These are phyloP conservation scores for Florisuga fusca DNA, from an alignment of 2,797 vertebrate species.

Conservation along the genomic window DNA sequence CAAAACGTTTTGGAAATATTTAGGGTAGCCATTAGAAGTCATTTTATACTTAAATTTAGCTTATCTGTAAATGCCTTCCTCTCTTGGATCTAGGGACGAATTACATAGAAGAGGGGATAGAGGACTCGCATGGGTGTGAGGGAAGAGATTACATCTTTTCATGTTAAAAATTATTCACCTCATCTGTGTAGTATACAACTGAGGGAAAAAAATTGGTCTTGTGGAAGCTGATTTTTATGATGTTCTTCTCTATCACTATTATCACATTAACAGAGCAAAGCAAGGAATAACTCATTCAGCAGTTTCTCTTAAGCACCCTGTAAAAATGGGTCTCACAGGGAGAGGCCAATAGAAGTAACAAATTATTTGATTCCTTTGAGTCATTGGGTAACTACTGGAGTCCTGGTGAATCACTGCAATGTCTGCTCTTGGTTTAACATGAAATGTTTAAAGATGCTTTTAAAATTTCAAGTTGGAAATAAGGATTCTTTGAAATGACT, in stretches of 20 bases:
- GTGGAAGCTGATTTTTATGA: neutral
- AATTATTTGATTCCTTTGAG: neutral
- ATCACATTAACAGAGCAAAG: neutral
- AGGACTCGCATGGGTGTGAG: neutral
- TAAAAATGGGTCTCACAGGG: neutral
- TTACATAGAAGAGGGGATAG: neutral
- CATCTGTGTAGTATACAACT: neutral
- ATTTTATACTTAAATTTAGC: neutral
- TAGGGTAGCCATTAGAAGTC: neutral
- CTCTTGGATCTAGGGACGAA: neutral
- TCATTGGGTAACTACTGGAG: neutral
- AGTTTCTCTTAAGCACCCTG: neutral
- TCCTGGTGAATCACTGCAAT: neutral
- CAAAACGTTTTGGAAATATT: neutral
- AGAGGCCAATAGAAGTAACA: neutral
- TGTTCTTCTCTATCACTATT: neutral
- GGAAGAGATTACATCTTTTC: neutral
- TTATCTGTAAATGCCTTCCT: neutral
- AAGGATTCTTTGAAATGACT: neutral
- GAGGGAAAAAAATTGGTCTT: neutral
- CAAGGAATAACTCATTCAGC: neutral
- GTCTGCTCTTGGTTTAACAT: neutral
- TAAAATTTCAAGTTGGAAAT: neutral
- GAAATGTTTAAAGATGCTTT: neutral
- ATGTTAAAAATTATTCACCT: neutral